Conservation (phyloP, 1,140 invertebrate genomes). For the Chionoecetes opilio region DNA sequence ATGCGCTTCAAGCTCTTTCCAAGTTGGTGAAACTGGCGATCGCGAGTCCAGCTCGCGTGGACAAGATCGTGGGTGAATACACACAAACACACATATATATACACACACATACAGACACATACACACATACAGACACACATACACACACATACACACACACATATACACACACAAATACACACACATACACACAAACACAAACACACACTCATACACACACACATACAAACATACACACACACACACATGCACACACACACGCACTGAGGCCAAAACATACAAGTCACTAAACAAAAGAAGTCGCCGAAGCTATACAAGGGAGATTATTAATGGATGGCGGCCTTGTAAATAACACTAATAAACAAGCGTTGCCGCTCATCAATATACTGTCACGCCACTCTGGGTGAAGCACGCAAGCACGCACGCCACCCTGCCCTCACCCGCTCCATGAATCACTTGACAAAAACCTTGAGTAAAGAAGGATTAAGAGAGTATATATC, state of each 20-base stretch:
- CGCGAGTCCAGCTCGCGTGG: too few species aligned
- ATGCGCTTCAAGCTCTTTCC: too few species aligned
- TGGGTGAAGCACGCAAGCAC: background rate
- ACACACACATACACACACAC: slow-evolving; percentile 18
- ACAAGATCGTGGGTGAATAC: too few species aligned
- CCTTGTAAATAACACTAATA: too few species aligned
- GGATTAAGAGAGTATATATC: background rate
- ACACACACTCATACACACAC: slow-evolving; percentile 17
- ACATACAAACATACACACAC: background rate
- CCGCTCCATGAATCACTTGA: background rate
- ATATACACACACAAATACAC: too few species aligned
- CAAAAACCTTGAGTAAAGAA: background rate
- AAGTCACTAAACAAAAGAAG: background rate
- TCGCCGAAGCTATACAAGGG: background rate
- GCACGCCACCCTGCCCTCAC: background rate
- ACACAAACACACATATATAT: background rate
- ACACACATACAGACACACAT: background rate
- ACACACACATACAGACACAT: background rate
- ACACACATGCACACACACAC: background rate
- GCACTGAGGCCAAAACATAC: background rate
- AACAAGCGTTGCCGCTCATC: background rate
- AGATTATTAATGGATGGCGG: background rate
- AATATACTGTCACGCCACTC: background rate
- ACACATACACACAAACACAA: background rate
- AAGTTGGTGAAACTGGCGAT: too few species aligned